These are phyloP conservation scores for Strix uralensis DNA, from an alignment of 2,113 vertebrate species.

Conservation along the genomic window DNA sequence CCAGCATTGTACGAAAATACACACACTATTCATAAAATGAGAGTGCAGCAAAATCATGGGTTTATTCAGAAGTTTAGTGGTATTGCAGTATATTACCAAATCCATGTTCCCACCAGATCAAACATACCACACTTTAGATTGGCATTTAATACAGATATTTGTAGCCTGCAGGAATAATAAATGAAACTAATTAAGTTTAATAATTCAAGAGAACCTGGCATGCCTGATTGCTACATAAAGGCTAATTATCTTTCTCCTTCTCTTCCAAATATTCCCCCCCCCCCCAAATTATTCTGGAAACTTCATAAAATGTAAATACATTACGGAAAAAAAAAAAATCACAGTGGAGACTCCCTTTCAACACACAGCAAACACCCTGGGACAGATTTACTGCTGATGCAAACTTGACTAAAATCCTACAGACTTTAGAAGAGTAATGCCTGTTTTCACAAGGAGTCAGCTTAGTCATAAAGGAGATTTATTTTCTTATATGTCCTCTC, in stretches of 20 bases:
- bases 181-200: constrained; percentile 74
- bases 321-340: neutral
- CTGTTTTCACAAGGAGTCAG: neutral
- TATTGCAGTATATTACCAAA: neutral
- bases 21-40: fast-evolving
- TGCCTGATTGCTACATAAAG: constrained; percentile 46
- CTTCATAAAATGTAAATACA: constrained; percentile 21
- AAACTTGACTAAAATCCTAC: neutral
- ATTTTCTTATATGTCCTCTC: neutral
- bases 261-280: neutral
- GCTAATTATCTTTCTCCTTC: constrained; percentile 59
- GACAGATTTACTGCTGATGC: neutral
- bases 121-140: constrained; percentile 11
- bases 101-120: constrained; percentile 44
- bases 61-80: constrained; percentile 2
- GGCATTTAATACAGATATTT: constrained; percentile 62
- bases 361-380: neutral
- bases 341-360: neutral
- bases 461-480: neutral
- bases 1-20: neutral
- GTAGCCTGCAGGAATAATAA: constrained; percentile 70
- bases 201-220: constrained; percentile 67
- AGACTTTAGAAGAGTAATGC: neutral
- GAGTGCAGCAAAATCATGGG: neutral
- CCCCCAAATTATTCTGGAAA: neutral